Evolutionary conservation across 2,797 vertebrate species (phyloP), one percentile per base, ranked within the genome.

Genomic region (Oreochromis mossambicus): DNA sequence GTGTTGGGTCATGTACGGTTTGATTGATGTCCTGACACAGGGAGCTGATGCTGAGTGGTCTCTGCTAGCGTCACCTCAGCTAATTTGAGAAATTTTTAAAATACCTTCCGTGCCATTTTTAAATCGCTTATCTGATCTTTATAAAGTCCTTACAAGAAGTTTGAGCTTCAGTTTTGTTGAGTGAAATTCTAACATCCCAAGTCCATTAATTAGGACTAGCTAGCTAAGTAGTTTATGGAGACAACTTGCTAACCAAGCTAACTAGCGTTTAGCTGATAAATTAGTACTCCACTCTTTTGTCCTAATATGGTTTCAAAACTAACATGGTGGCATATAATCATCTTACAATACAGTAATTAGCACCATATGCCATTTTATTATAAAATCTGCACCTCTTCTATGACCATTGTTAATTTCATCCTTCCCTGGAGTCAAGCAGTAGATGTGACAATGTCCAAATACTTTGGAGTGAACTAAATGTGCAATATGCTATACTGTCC

Each of bases 71-170:
- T 48, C 41, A 73, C 41, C 14, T 48, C 9, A 26, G 68, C 4
- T 73, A 1, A 73, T 48, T 29, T 48, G 41, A 29, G 68, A 63
- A 34, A 0, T 63, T n/a, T 63, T 38, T 13, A 36, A 63, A 36
- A 63, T 13, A 48, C 6, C n/a, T 48, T 1, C 1, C 0, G 6
- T 4, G 41, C 6, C 0, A 11, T 73, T 73, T 61, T 36, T 0
- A n/a, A 36, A 63, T n/a, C 0, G 32, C 13, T 63, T 63, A 3
- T 38, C 0, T 63, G 0, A 63, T 13, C 11, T n/a, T 61, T 38
- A 63, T 36, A 1, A 63, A 63, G 11, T 36, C 2, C 58, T 12
- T 61, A 17, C 3, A 63, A 36, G 10, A 68, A 68, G n/a, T 68
- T 43, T 68, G 1, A 41, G 38, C 36, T 68, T 41, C n/a, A 68